These are phyloP conservation scores for Ylistrum balloti DNA, from an alignment of 1,140 invertebrate genomes.

Conservation along the genomic window DNA sequence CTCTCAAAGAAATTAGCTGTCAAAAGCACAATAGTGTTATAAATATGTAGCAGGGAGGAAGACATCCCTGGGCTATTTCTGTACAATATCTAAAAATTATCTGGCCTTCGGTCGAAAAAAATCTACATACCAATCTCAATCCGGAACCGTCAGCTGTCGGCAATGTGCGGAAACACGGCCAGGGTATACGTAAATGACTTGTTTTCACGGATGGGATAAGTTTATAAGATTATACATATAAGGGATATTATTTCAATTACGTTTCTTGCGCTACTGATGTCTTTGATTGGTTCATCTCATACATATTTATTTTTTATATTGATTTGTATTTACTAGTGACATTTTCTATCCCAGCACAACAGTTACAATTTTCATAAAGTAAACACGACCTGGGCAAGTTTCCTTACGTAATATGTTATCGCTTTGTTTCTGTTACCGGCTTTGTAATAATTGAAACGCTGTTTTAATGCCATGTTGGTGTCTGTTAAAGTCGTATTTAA, in stretches of 20 bases:
- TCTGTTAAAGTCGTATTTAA: too few species aligned
- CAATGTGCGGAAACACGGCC: conserved; percentile 8
- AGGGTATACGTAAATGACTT: neutral
- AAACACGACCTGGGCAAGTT: too few species aligned
- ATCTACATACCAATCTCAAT: conserved; percentile 11
- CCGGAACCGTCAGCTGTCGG: conserved; percentile 1
- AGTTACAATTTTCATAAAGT: too few species aligned
- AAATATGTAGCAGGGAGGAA: neutral
- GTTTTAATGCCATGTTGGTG: too few species aligned
- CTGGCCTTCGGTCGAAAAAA: neutral
- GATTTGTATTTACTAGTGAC: too few species aligned
- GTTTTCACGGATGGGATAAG: neutral
- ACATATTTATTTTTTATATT: too few species aligned
- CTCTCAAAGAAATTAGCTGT: conserved; percentile 2
- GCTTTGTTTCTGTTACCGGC: too few species aligned
- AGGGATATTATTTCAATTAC: neutral
- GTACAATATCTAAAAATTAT: neutral
- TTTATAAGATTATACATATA: neutral
- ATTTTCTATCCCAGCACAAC: too few species aligned
- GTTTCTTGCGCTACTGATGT: too few species aligned
- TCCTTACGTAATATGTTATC: too few species aligned
- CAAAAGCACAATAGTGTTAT: neutral
- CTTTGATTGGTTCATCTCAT: too few species aligned
- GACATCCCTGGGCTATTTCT: neutral
- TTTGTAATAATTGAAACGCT: too few species aligned